Percentiles rank a stretch among this genome's conserved stretches.
Conservation (phyloP, 2,888 invertebrate genomes). For the Acrobasis consociella region DNA sequence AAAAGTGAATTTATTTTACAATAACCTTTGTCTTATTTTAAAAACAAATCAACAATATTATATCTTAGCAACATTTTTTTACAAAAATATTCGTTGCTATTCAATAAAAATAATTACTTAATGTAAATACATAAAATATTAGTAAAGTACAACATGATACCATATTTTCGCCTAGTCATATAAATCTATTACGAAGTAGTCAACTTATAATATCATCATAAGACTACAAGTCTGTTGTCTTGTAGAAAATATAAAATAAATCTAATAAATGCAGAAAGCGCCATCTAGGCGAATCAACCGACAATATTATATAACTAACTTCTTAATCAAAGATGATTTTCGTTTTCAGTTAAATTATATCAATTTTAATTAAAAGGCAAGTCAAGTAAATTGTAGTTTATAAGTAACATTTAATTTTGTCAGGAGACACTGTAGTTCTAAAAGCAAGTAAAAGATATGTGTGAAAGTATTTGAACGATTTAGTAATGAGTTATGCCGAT, state of each 20-base stretch:
- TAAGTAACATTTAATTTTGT: neutral
- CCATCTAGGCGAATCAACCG: slow-evolving; percentile 28
- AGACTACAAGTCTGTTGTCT: slow-evolving; percentile 18
- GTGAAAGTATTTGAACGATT: neutral
- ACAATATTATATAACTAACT: slow-evolving; percentile 14
- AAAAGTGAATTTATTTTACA: slow-evolving; percentile 27
- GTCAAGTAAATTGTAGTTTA: neutral
- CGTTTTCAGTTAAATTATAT: slow-evolving; percentile 10
- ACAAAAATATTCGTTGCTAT: slow-evolving; percentile 22
- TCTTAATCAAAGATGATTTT: slow-evolving; percentile 10
- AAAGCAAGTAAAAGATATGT: neutral
- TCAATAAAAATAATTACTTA: slow-evolving; percentile 22
- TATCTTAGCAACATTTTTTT: slow-evolving; percentile 22
- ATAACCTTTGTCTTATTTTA: slow-evolving; percentile 27
- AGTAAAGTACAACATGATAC: slow-evolving; percentile 27
- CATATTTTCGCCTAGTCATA: slow-evolving; percentile 26
- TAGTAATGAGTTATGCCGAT: neutral
- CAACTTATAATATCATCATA: slow-evolving; percentile 28
- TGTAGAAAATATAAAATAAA: slow-evolving; percentile 10
- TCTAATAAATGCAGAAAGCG: slow-evolving; percentile 20
- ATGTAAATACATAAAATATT: slow-evolving; percentile 28
- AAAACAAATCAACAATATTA: slow-evolving; percentile 32
- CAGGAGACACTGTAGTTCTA: neutral
- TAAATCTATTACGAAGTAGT: slow-evolving; percentile 28
- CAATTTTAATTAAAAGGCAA: neutral